Conservation (phyloP, 2,113 vertebrate species). For the Megaceryle maxima region DNA sequence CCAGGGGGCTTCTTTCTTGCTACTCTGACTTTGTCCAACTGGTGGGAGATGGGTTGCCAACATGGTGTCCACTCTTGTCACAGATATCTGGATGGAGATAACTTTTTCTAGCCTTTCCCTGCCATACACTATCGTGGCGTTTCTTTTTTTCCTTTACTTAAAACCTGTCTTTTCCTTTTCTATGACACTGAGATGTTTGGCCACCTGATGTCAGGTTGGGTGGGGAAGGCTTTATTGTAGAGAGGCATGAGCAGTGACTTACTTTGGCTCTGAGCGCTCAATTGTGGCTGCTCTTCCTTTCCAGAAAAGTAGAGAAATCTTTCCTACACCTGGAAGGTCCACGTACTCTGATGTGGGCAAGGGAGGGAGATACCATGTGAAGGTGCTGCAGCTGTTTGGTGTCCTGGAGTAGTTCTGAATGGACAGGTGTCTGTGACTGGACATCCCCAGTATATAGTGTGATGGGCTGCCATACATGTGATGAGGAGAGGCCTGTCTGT, state of each 20-base stretch:
- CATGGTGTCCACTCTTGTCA: background rate
- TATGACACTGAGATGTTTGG: background rate
- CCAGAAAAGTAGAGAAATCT: background rate
- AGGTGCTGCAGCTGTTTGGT: background rate
- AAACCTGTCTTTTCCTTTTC: background rate
- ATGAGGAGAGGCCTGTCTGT: background rate
- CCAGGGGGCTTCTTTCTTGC: background rate
- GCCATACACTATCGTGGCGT: background rate
- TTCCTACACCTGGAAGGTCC: background rate
- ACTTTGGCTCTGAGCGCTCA: background rate
- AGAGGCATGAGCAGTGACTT: background rate
- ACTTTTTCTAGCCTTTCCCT: background rate
- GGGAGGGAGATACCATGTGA: accelerated
- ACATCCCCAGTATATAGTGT: background rate
- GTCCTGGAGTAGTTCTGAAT: background rate
- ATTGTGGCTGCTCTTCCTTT: background rate
- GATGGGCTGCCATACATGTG: background rate
- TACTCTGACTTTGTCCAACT: accelerated
- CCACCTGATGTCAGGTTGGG: background rate
- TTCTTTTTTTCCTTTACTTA: background rate
- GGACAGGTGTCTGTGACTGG: background rate
- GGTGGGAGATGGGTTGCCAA: accelerated
- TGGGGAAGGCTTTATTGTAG: background rate
- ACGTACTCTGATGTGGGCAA: too few species aligned
- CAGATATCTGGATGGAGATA: background rate